Evolutionary conservation across 1,140 invertebrate genomes (phyloP), one percentile per base, ranked within the genome.

Genomic region (Eubasilissa regina): DNA sequence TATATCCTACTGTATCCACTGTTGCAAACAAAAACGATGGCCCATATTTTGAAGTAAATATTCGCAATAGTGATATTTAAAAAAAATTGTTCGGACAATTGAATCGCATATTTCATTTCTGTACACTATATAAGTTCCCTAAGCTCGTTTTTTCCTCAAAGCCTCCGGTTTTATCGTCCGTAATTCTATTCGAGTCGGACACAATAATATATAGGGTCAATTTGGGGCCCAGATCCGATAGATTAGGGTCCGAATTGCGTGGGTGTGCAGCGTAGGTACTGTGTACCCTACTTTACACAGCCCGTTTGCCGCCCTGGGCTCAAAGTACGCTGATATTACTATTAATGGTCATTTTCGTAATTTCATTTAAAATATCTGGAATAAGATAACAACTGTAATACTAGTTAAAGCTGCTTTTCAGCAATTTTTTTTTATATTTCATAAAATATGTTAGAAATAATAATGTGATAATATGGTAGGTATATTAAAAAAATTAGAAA

Each of bases 121-220:
- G 13, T 64, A 15, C 6, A 35, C 1, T 35, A 35, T 35, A 35
- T 35, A 35, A 35, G 6, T 43, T 11, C 60, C 0, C 25, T 4
- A 13, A 25, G 35, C n/a, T 19, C 4, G 44, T 8, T 45, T 45
- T 13, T 48, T 47, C 0, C n/a, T 68, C 17, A 8, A 17, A 68
- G 45, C 44, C 10, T 21, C 64, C 43, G 44, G 43, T 35, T 12
- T 6, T n/a, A 44, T 13, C 35, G 35, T 12, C 12, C 35, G 44
- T n/a, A 21, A 68, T 68, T 48, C 47, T 35, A 55, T 73, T 44
- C 68, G 13, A 51, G 21, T 35, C 13, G 60, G 76, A 51, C 45
- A 68, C 13, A 77, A 77, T 77, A 55, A 76, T 76, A 64, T 47
- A 77, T 77, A 77, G 76, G 76, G 76, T 77, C 76, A 77, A 77